Base-by-base conservation (phyloP, 2,797 vertebrate species). In the Alouatta caraya region DNA sequence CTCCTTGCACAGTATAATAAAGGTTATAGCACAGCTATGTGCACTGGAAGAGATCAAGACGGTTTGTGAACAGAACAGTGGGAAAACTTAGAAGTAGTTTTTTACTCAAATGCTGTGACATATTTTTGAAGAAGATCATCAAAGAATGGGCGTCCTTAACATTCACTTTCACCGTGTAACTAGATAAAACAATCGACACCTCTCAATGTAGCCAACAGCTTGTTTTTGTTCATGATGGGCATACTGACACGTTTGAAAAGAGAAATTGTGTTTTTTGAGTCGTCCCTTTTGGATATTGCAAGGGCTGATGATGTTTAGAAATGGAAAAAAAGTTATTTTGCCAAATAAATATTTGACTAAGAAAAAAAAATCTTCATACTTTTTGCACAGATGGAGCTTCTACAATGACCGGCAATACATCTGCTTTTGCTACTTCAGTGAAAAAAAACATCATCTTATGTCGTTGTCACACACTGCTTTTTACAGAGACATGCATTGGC, bases 301-400 rank as follows among this genome's bases (percentile, higher is more conserved):
- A 95, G 50, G 39, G n/a, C 33, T 88, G 44, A 83, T 75, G 39
- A 81, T 90, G 19, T 94, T 96, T 72, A 79, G 55, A 89, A 94
- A 94, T 55, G 26, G 59, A 88, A 84, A 93, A 93, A 94, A 93
- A 39, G 17, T 72, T 64, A 5, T 87, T 48, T 90, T 97, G 22
- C 44, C 44, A 90, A 97, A 81, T 87, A 96, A 94, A 96, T 93
- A 93, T 81, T 96, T 94, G 82, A 50, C 70, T 59, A 46, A 64
- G 42, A 42, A 78, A 28, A 42, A 70, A 75, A 75, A 67, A 12
- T 3, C 11, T 48, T 64, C 50, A 91, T 64, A 89, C 15, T 72
- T 44, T 94, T 92, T 89, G 50, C 30, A 57, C 81, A 96, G 67
- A 93, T 93, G 72, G 61, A 90, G 48, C 30, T 84, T 79, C 48